phyloP scores from a whole-genome alignment of 2,797 vertebrate genomes.

The Megaceryle alcyon region DNA sequence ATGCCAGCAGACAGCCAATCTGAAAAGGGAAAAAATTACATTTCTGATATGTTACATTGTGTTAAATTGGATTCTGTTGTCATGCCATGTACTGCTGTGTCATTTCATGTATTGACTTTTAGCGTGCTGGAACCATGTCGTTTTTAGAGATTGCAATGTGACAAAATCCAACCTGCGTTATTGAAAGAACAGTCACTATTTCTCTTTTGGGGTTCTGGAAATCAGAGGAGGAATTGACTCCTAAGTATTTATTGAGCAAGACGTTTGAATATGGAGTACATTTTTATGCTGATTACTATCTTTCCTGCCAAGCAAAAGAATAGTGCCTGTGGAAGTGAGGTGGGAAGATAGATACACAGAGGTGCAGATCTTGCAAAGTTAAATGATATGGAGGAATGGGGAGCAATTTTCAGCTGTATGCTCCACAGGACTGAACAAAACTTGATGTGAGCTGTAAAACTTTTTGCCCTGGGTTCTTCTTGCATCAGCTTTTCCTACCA shows the following conservation, averaged over 20 bases:
- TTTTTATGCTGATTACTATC: conserved; percentile 13
- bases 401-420: background rate
- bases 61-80: conserved; percentile 66
- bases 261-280: background rate
- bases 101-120: conserved; percentile 61
- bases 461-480: background rate
- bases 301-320: conserved; percentile 21
- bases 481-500: background rate
- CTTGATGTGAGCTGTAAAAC: background rate
- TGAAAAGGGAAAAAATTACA: conserved; percentile 46
- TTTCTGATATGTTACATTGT: conserved; percentile 64
- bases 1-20: conserved; percentile 54
- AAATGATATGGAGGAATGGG: fast-evolving
- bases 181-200: background rate
- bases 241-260: background rate
- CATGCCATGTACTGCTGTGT: conserved; percentile 60
- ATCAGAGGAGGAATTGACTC: background rate
- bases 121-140: conserved; percentile 24
- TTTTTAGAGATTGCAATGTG: conserved; percentile 29
- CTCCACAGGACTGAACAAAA: background rate
- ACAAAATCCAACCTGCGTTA: conserved; percentile 7
- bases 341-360: background rate
- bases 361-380: background rate
- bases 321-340: background rate
- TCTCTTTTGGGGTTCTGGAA: conserved; percentile 29